Evolutionary conservation across 2,113 vertebrate genomes (phyloP), one percentile per base, ranked within the genome.

Genomic region (Tachysurus vachellii): DNA sequence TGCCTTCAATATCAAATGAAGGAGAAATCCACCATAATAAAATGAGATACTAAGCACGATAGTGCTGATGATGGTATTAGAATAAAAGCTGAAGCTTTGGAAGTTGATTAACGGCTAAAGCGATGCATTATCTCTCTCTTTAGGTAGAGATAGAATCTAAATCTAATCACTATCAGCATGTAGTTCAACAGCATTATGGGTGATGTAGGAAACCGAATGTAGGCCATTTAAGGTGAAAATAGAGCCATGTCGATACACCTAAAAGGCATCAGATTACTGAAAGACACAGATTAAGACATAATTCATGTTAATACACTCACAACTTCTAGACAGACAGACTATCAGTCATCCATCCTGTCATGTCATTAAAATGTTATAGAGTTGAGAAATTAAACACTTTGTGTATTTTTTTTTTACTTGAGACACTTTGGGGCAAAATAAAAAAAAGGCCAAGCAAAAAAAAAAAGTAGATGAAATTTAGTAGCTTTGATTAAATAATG

Each of bases 251-350:
- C 4, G 1, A 47, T 44, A 23, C 44, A 95, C 94, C 93, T 93
- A 93, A 95, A 93, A 92, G 92, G 90, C 93, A 93, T 94, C 94
- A 28, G 64, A 68, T 68, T 3, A 31, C n/a, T 14, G 64, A 68
- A n/a, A 68, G 64, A 66, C 10, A 13, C 64, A 68, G 17, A 13
- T 36, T 70, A 70, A 31, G 68, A 8, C 28, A 14, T 36, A 36
- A 70, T 70, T 36, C 31, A 70, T 70, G 66, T 19, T 71, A 36
- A 71, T 19, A 19, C 31, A 42, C 7, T 42, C 17, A 71, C 4
- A 11, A 36, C 36, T 73, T 44, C 70, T 44, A 44, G 36, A 73
- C 70, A 44, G 36, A 73, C 70, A 23, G 8, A 17, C 70, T 73
- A 17, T 44, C 36, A 73, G 7, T 73, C 17, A 36, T 70, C 28